These are phyloP conservation scores for Coremacera marginata DNA, from an alignment of 2,888 invertebrate species.

Conservation along the genomic window DNA sequence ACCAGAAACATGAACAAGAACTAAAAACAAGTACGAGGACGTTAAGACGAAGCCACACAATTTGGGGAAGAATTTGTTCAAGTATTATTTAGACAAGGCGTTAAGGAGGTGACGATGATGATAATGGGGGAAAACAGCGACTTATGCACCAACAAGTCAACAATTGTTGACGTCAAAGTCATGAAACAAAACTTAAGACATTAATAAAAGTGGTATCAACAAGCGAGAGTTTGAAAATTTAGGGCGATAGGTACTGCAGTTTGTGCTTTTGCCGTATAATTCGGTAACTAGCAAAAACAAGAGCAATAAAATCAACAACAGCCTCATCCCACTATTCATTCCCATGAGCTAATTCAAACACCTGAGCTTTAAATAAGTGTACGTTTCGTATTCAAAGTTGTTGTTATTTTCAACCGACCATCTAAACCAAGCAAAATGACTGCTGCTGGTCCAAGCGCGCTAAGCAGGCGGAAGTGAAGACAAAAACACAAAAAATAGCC, in stretches of 20 bases:
- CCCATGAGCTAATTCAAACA: background rate
- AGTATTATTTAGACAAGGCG: too few species aligned
- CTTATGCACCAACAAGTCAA: background rate
- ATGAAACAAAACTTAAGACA: background rate
- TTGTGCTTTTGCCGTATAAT: too few species aligned
- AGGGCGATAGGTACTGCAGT: too few species aligned
- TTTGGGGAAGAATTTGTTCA: too few species aligned
- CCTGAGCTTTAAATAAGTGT: background rate
- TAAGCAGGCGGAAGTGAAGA: background rate
- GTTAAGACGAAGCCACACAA: too few species aligned
- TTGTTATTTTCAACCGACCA: background rate
- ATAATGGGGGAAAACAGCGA: background rate
- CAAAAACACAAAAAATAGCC: background rate
- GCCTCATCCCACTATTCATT: background rate
- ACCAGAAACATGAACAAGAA: background rate
- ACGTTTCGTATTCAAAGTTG: background rate
- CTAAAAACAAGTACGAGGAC: too few species aligned
- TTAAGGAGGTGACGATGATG: background rate
- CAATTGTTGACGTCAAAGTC: slow-evolving; percentile 1
- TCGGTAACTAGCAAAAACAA: too few species aligned
- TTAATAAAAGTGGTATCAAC: background rate
- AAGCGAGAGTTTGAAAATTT: background rate
- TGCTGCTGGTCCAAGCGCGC: background rate
- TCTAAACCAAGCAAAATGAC: background rate
- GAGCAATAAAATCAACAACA: too few species aligned